These are phyloP conservation scores for Dolichoris vasculosae DNA, from an alignment of 1,140 invertebrate genomes.

Conservation along the genomic window DNA sequence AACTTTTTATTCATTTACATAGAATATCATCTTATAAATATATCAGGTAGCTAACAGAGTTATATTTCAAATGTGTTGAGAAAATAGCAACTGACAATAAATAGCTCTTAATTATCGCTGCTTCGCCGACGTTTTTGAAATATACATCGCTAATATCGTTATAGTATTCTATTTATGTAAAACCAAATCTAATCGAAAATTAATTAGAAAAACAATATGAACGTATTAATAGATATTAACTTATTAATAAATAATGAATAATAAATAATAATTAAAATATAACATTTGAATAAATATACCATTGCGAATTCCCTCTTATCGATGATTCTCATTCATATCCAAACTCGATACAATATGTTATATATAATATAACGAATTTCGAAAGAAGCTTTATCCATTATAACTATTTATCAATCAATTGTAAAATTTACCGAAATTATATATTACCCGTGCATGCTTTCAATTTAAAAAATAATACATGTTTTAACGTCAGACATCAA, in stretches of 20 bases:
- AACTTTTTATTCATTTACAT: slow-evolving; percentile 52
- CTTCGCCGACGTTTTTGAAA: neutral
- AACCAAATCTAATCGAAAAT: neutral
- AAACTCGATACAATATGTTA: neutral
- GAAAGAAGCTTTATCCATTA: neutral
- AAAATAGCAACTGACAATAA: slow-evolving; percentile 48
- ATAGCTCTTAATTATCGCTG: slow-evolving; percentile 10
- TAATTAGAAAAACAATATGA: neutral
- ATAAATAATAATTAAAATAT: slow-evolving; percentile 7
- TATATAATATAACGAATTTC: neutral
- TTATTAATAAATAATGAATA: neutral
- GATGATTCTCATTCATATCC: slow-evolving; percentile 15
- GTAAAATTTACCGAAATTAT: neutral
- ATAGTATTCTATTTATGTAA: neutral
- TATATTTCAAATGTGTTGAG: slow-evolving; percentile 46
- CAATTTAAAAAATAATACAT: neutral
- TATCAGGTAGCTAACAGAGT: slow-evolving; percentile 47
- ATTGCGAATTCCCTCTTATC: slow-evolving; percentile 31
- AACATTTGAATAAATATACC: neutral
- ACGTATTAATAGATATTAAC: neutral
- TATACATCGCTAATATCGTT: neutral
- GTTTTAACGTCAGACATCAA: neutral
- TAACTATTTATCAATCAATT: neutral
- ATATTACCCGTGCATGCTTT: neutral
- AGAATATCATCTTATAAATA: slow-evolving; percentile 49